These are phyloP conservation scores for Petrophora chlorosata DNA, from an alignment of 2,888 invertebrate species.

Conservation along the genomic window DNA sequence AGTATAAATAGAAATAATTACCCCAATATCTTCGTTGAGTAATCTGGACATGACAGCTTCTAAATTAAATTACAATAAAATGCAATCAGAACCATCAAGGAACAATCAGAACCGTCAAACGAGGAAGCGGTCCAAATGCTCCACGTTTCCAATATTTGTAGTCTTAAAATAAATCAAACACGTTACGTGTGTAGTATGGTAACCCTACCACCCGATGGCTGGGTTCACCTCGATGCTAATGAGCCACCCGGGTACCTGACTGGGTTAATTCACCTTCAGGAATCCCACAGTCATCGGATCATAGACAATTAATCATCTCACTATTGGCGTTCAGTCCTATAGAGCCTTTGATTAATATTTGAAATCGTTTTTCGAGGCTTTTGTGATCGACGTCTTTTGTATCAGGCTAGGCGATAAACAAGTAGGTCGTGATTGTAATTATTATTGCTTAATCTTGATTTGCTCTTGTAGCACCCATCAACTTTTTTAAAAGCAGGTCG, in stretches of 20 bases:
- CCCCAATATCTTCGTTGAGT: too few relatives aligned
- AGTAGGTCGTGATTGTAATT: slow-evolving; percentile 18
- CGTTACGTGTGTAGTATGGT: too few relatives aligned
- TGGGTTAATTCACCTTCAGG: slow-evolving; percentile 41
- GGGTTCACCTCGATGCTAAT: slow-evolving; percentile 30
- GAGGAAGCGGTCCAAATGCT: too few relatives aligned
- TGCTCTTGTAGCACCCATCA: background rate
- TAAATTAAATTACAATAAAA: too few relatives aligned
- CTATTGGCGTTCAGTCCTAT: slow-evolving; percentile 48
- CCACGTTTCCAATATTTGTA: background rate
- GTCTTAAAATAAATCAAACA: background rate
- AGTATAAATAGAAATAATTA: too few relatives aligned
- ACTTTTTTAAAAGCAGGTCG: background rate
- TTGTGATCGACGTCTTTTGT: slow-evolving; percentile 29
- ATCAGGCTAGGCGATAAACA: slow-evolving; percentile 7
- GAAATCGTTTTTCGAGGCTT: slow-evolving; percentile 36
- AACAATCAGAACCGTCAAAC: too few relatives aligned
- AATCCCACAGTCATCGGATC: slow-evolving; percentile 50
- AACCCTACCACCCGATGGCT: too few relatives aligned
- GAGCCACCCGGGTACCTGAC: slow-evolving; percentile 31
- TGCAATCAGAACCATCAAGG: too few relatives aligned
- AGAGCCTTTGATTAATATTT: slow-evolving; percentile 51
- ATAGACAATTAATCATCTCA: slow-evolving; percentile 59
- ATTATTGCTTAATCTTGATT: slow-evolving; percentile 14
- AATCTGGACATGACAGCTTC: too few relatives aligned